A percentile compares a stretch with the other conserved stretches of the same genome.
Evolutionary conservation across 2,113 vertebrate genomes (phyloP).

Genomic region (Proteles cristata): DNA sequence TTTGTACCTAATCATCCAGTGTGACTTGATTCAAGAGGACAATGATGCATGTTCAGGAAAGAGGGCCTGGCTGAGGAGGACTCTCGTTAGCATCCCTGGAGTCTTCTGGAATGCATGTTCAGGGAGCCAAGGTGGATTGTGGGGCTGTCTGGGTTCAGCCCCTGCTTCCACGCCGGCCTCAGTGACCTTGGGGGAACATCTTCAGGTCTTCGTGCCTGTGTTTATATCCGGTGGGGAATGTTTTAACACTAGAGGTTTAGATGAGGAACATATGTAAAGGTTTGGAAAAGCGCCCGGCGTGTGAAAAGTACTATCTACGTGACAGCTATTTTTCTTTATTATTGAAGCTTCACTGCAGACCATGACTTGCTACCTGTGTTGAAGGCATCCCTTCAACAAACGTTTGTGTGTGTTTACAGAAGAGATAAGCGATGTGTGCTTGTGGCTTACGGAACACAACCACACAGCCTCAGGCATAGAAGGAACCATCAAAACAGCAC

Average conservation of each 20-base stretch:
- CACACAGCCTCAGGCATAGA: neutral
- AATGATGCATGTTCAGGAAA: neutral
- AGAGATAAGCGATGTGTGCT: neutral
- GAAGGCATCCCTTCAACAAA: neutral
- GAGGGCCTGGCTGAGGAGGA: neutral
- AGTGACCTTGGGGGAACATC: neutral
- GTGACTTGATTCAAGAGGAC: neutral
- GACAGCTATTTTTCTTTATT: neutral
- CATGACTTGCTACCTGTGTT: neutral
- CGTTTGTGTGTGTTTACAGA: neutral
- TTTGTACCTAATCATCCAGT: neutral
- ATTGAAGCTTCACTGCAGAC: neutral
- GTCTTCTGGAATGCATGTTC: neutral
- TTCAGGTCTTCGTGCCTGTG: neutral
- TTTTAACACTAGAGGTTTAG: neutral
- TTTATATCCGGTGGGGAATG: neutral
- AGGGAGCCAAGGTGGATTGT: neutral
- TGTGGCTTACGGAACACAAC: neutral
- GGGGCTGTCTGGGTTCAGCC: neutral
- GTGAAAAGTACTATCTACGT: neutral
- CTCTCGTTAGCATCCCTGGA: accelerated
- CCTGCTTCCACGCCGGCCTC: neutral
- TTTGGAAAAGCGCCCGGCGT: neutral
- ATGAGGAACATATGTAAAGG: neutral
- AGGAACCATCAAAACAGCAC: neutral